Base-by-base conservation (phyloP, 2,113 vertebrate genomes). In the Uria lomvia region DNA sequence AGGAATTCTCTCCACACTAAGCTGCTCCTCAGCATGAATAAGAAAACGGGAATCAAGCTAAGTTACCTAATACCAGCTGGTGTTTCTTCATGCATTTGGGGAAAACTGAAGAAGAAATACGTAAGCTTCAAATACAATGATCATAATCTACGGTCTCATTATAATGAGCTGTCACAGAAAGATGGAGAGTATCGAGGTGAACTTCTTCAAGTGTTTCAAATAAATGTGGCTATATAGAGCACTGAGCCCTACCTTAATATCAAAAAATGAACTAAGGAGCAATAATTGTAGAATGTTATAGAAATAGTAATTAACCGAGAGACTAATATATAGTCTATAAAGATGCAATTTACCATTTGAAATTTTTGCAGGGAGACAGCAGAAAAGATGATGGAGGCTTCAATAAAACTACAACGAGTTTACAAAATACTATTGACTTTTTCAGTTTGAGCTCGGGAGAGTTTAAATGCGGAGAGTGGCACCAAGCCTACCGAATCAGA, bases 81-180 rank as follows among this genome's bases (percentile, higher is more conserved):
- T 89, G 71, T 76, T 89, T 84, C 91, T 94, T 92, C 73, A 94
- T 58, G 60, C 56, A 66, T 89, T 81, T 71, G 47, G 58, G 62
- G 70, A 92, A 95, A 86, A 75, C 43, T 40, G 52, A 77, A 92
- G 63, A 89, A 94, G 60, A 93, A 94, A 93, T 92, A 86, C 23
- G 23, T 42, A 74, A 91, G 59, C 65, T 76, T 78, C 77, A 72
- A 89, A 49, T 66, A 53, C 29, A 58, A 63, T 60, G 53, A n/a
- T 15, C 91, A 62, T 81, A 90, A 86, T 67, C 71, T 47, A 23
- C 36, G 40, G 38, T 83, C 23, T 88, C 75, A 36, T 63, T 95
- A 84, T 83, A 86, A 85, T 16, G 58, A 89, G 12, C 58, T 90
- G 67, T 62, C 21, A 3, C 66, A 87, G 70, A 85, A 92, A 81